These are phyloP conservation scores for Scolopax mira DNA, from an alignment of 2,113 vertebrate genomes.

Conservation along the genomic window DNA sequence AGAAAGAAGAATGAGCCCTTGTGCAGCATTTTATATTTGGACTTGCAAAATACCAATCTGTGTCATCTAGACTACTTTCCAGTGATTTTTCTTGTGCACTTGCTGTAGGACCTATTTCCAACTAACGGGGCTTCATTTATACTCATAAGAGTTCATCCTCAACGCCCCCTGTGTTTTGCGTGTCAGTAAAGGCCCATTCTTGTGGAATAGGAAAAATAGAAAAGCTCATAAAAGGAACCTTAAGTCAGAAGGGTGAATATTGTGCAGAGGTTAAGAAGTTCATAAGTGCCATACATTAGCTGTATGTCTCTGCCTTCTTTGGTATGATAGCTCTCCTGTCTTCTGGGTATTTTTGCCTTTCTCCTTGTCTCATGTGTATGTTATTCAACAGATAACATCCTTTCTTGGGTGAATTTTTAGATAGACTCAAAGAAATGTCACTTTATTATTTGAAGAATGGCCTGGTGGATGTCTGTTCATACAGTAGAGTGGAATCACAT, in stretches of 20 bases:
- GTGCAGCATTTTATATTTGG: background rate
- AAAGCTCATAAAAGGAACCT: background rate
- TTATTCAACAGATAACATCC: background rate
- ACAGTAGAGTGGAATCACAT: background rate
- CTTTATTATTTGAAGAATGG: background rate
- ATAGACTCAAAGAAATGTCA: background rate
- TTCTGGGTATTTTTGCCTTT: background rate
- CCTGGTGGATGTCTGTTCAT: background rate
- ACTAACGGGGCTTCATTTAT: background rate
- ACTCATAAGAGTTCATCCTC: background rate
- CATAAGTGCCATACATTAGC: background rate
- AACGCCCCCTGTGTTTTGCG: background rate
- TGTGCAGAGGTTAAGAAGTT: background rate
- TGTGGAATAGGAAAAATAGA: background rate
- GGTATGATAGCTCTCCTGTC: background rate
- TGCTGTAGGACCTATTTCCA: background rate
- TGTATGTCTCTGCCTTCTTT: background rate
- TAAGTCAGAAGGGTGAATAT: background rate
- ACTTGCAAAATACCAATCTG: background rate
- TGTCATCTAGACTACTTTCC: background rate
- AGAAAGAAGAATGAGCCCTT: background rate
- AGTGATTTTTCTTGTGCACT: background rate
- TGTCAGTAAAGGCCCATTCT: background rate
- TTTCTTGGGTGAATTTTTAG: background rate
- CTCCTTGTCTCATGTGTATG: background rate